Conservation (phyloP, 2,888 invertebrate genomes). For the Drosophila kuntzei region DNA sequence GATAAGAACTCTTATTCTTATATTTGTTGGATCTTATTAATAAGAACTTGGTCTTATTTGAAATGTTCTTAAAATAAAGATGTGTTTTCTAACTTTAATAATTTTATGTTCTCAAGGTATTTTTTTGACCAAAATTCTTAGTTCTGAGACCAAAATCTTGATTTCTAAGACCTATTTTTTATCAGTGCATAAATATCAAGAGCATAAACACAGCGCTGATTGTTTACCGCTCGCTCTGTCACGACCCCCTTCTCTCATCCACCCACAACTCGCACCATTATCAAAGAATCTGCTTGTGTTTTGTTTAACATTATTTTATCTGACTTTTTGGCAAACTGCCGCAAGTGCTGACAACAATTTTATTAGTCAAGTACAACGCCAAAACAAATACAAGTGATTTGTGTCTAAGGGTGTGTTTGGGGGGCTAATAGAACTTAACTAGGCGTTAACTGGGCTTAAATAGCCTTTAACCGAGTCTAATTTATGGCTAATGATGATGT, state of each 20-base stretch:
- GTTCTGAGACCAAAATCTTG: no score
- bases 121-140: no score
- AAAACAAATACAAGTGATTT: conserved; percentile 25
- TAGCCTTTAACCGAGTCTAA: conserved; percentile 44
- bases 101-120: no score
- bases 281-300: conserved; percentile 39
- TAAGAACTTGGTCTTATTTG: no score
- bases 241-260: background rate
- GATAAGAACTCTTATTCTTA: no score
- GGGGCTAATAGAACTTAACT: conserved; percentile 34
- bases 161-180: no score
- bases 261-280: background rate
- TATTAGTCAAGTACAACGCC: conserved; percentile 28
- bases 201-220: conserved; percentile 33
- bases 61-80: no score
- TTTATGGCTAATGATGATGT: conserved; percentile 60
- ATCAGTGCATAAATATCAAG: conserved; percentile 50
- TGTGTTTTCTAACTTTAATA: no score
- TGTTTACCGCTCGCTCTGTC: conserved; percentile 49
- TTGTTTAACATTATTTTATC: conserved; percentile 55
- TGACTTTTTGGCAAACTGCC: conserved; percentile 64
- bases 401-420: conserved; percentile 1
- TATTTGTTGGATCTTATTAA: no score
- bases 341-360: conserved; percentile 52
- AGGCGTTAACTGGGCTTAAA: conserved; percentile 63